Conservation (phyloP, 1,140 invertebrate species). For the Adoxophyes honmai region DNA sequence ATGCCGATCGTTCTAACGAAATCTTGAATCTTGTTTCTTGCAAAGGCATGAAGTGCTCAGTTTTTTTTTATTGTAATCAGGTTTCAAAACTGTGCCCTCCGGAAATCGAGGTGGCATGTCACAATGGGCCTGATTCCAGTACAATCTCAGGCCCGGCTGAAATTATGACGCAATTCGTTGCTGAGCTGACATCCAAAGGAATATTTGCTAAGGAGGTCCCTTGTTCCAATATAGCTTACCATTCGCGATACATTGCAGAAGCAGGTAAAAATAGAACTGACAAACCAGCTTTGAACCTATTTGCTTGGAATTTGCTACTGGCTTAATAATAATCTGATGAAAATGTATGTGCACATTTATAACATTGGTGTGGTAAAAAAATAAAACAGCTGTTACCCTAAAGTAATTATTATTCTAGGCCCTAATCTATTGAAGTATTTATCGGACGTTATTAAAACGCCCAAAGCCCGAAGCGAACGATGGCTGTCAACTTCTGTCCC, state of each 20-base stretch:
- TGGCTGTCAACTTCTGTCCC: constrained; percentile 93
- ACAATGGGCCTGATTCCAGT: constrained; percentile 85
- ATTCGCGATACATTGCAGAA: constrained; percentile 84
- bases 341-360: too few relatives aligned
- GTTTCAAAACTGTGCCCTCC: constrained; percentile 78
- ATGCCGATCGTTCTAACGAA: not conserved
- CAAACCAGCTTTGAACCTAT: not conserved
- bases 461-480: constrained; percentile 82
- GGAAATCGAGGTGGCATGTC: constrained; percentile 85
- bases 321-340: not conserved
- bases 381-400: too few relatives aligned
- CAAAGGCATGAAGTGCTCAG: too few relatives aligned
- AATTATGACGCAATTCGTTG: constrained; percentile 80
- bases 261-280: constrained; percentile 32
- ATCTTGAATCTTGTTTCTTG: not conserved
- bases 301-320: not conserved
- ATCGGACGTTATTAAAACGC: constrained; percentile 81
- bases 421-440: constrained; percentile 84
- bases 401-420: constrained; percentile 48
- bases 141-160: constrained; percentile 87
- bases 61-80: constrained; percentile 35
- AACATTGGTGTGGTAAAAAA: too few relatives aligned
- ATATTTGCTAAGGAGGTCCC: constrained; percentile 87
- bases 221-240: constrained; percentile 85
- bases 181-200: constrained; percentile 79